A percentile compares a stretch with the other conserved stretches of the same genome.
phyloP scores from a whole-genome alignment of 2,797 vertebrate species.

The Streptopelia turtur region DNA sequence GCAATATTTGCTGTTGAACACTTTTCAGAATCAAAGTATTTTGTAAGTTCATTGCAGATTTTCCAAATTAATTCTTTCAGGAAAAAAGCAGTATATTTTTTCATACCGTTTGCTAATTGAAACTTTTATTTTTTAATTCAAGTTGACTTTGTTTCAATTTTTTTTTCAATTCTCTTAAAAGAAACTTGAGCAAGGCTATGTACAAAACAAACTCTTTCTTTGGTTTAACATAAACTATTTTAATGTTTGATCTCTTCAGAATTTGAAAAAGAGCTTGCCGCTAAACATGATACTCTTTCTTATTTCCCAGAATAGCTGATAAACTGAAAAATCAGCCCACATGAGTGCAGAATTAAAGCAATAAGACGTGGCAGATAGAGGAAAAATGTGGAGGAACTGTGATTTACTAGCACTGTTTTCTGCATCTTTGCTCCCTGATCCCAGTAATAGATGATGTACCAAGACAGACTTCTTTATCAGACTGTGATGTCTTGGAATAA shows the following conservation, averaged over 20 bases:
- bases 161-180: background rate
- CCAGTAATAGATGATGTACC: background rate
- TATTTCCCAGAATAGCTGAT: background rate
- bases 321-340: background rate
- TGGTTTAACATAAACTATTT: background rate
- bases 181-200: background rate
- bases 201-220: background rate
- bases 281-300: background rate
- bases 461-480: background rate
- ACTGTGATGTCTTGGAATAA: background rate
- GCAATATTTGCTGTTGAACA: background rate
- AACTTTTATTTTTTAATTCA: background rate
- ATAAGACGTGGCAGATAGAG: background rate
- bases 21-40: background rate
- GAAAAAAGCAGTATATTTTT: background rate
- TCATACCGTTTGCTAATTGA: background rate
- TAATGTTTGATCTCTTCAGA: background rate
- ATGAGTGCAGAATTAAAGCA: background rate
- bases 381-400: background rate
- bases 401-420: background rate
- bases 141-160: background rate
- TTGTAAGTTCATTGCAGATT: background rate
- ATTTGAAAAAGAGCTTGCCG: background rate
- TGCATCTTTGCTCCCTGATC: background rate
- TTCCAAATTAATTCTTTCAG: background rate